phyloP scores from a whole-genome alignment of 2,113 vertebrate species.

The Ctenodactylus gundi region DNA sequence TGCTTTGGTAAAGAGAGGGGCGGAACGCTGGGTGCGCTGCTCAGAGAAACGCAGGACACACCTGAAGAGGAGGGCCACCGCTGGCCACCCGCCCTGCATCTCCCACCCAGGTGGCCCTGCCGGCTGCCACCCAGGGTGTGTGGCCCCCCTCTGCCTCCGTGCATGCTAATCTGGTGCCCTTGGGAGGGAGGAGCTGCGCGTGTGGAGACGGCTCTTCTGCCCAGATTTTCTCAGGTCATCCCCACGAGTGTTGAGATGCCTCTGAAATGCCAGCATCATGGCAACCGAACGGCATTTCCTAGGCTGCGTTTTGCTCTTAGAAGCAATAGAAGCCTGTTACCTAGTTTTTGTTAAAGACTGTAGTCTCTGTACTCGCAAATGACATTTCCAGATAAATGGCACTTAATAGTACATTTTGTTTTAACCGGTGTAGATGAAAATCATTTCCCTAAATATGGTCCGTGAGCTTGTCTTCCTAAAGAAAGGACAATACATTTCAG shows the following conservation, averaged over 20 bases:
- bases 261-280: not conserved
- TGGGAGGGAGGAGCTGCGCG: accelerated
- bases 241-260: not conserved
- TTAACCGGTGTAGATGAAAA: not conserved
- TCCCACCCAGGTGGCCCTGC: not conserved
- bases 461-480: not conserved
- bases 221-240: not conserved
- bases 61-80: not conserved
- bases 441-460: not conserved
- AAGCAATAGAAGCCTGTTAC: not conserved
- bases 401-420: not conserved
- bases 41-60: not conserved
- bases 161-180: not conserved
- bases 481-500: not conserved
- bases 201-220: not conserved
- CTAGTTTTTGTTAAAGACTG: not conserved
- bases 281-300: not conserved
- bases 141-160: not conserved
- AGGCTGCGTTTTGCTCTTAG: not conserved
- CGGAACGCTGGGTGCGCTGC: not conserved
- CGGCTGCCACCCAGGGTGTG: not conserved
- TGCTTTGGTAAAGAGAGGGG: not conserved
- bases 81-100: not conserved
- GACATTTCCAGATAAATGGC: not conserved
- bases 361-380: not conserved